Base-by-base conservation (phyloP, 2,888 invertebrate genomes). In the Scaptodrosophila latifasciaeformis region DNA sequence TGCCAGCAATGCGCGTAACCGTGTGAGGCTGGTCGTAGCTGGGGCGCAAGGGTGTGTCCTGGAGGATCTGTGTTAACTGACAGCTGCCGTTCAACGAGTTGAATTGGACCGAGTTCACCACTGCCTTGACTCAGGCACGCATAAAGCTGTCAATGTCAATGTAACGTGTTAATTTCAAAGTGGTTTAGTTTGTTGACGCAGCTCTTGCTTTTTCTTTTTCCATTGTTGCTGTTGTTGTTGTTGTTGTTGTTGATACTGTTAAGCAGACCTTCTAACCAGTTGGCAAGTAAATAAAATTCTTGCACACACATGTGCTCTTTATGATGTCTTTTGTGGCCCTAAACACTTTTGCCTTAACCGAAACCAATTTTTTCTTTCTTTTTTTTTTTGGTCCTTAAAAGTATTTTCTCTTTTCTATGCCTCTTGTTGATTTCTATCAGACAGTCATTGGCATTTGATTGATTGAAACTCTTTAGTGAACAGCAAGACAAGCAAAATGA, bases 111-210 rank as follows among this genome's bases (percentile, higher is more conserved):
- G n/a, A n/a, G 30, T 30, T 29, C 45, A 48, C 35, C 58, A 12
- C 39, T 27, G 12, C 15, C 31, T 29, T 37, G 18, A 43, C 30
- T 47, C 61, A 27, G 67, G 59, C 75, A 74, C 80, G 70, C 72
- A 81, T 78, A 78, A 81, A 65, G 79, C 81, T 81, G 75, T 76
- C 81, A 81, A 78, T 81, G 81, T 81, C 81, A 76, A 76, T 81
- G 76, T 76, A 76, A 76, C 70, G 81, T 76, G 79, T 76, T 76
- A 76, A 76, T 81, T 76, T 76, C 81, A 75, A 79, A 78, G 76
- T 78, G 79, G 72, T 70, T 74, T 74, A 77, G 77, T 74, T 77
- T 77, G 77, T 74, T 74, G 72, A 74, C 77, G 7, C 24, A 24
- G 24, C 24, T 24, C 24, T 7, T 24, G 24, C 4, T 24, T 24